Evolutionary conservation across 2,113 vertebrate species (phyloP), one percentile per base, ranked within the genome.

Genomic region (Dasypus novemcinctus): DNA sequence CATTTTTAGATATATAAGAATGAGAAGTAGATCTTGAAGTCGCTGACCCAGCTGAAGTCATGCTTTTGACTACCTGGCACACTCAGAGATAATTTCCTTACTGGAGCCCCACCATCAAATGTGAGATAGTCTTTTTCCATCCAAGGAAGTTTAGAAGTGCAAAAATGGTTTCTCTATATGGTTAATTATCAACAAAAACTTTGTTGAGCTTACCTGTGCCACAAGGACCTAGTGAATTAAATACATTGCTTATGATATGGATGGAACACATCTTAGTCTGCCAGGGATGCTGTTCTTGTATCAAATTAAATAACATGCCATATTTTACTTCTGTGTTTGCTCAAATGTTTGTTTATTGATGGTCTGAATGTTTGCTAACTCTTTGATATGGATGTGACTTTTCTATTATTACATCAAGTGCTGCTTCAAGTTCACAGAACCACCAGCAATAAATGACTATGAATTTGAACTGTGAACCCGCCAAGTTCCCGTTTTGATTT

Each of bases 401-500:
- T 89, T 75, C 46, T 87, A 2, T 63, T 63, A 1, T 9, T 52
- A 68, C 36, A 57, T 74, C 23, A 59, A 33, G 33, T 36, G 18
- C 59, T 80, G 38, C 52, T 75, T 49, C 9, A 20, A 89, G 52
- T 81, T 87, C 54, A 21, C 9, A 63, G 91, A 59, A 41, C 23
- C 5, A 11, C 41, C 41, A 43, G 31, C 5, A 66, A 38, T 52
- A 75, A 81, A 52, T 38, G 54, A 82, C n/a, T 68, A 1, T 84
- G 69, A 79, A 59, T 78, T 76, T 90, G 69, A 33, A 68, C 80
- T 63, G 21, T 76, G 94, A 87, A 95, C 71, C 43, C 91, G 49
- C 43, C 17, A 87, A 84, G 71, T 83, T 94, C 71, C 61, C 87
- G 59, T 86, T 93, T 93, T 95, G 76, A 74, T 90, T 87, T 95